These are phyloP conservation scores for Liopterus haemorrhoidalis DNA, from an alignment of 2,888 invertebrate genomes.

Conservation along the genomic window DNA sequence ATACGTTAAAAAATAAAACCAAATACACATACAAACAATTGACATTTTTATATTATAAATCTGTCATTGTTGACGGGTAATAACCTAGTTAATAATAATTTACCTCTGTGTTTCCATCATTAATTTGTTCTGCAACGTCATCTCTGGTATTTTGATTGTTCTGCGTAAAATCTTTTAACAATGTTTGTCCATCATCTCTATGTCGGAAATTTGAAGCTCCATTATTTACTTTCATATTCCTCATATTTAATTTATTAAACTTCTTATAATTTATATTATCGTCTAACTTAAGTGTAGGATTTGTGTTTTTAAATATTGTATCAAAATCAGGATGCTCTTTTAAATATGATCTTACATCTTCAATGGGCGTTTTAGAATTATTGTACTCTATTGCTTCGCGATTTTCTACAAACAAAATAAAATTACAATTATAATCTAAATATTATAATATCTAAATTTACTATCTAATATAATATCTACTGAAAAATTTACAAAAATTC, in stretches of 20 bases:
- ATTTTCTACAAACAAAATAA: slow-evolving; percentile 33
- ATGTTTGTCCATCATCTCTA: slow-evolving; percentile 38
- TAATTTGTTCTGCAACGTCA: slow-evolving; percentile 12
- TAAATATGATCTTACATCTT: slow-evolving; percentile 40
- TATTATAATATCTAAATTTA: too few species aligned
- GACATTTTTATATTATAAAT: not conserved
- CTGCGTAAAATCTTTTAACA: slow-evolving; percentile 38
- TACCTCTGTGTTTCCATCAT: slow-evolving; percentile 11
- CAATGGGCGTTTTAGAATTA: slow-evolving; percentile 37
- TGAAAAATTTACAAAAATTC: not conserved
- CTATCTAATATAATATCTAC: not conserved
- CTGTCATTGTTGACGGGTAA: not conserved
- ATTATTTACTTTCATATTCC: slow-evolving; percentile 30
- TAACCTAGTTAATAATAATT: not conserved
- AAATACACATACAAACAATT: not conserved
- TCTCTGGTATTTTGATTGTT: too few species aligned
- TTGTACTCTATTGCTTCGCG: slow-evolving; percentile 38
- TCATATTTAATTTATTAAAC: slow-evolving; percentile 9
- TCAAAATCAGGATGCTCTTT: slow-evolving; percentile 37
- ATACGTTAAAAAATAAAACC: not conserved
- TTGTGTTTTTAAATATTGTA: slow-evolving; percentile 13
- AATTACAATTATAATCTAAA: slow-evolving; percentile 2
- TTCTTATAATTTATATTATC: not conserved
- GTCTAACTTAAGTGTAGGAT: slow-evolving; percentile 4
- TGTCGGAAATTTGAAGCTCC: slow-evolving; percentile 39